Percentiles rank a stretch among this genome's conserved stretches.
These are phyloP conservation scores for Beris chalybata DNA, from an alignment of 2,888 invertebrate species.

Conservation along the genomic window DNA sequence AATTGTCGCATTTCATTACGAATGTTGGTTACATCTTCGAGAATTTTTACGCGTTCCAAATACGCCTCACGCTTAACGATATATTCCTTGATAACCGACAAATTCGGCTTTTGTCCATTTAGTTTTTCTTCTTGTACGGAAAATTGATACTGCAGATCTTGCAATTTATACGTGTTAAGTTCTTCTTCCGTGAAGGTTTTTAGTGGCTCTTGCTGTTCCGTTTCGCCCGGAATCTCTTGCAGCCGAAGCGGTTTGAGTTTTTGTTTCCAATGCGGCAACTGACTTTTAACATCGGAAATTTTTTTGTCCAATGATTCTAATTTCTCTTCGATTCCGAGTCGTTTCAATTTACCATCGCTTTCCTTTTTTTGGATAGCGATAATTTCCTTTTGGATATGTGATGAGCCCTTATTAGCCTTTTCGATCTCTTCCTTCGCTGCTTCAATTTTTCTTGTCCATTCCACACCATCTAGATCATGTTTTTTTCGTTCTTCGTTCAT, in stretches of 20 bases:
- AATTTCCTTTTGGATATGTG: slow-evolving; percentile 67
- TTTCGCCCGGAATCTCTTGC: slow-evolving; percentile 63
- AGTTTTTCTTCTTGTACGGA: slow-evolving; percentile 64
- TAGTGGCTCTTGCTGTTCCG: slow-evolving; percentile 58
- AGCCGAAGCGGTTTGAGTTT: slow-evolving; percentile 62
- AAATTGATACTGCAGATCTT: slow-evolving; percentile 63
- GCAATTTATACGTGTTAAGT: slow-evolving; percentile 61
- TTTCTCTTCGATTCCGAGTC: slow-evolving; percentile 75
- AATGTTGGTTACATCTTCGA: slow-evolving; percentile 77
- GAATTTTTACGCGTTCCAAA: slow-evolving; percentile 71
- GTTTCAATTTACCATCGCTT: slow-evolving; percentile 68
- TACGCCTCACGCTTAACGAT: slow-evolving; percentile 73
- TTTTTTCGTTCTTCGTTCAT: slow-evolving; percentile 63
- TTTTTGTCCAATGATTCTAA: slow-evolving; percentile 63
- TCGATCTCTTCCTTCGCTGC: slow-evolving; percentile 62
- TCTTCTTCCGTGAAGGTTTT: slow-evolving; percentile 68
- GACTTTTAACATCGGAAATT: slow-evolving; percentile 61
- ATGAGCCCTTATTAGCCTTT: slow-evolving; percentile 62
- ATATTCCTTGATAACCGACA: slow-evolving; percentile 75
- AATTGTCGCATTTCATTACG: slow-evolving; percentile 76
- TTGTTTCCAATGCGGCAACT: slow-evolving; percentile 62
- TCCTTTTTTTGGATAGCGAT: slow-evolving; percentile 64
- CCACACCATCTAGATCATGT: slow-evolving; percentile 61
- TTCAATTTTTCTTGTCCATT: slow-evolving; percentile 61
- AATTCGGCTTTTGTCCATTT: slow-evolving; percentile 69